Conservation (phyloP, 2,797 vertebrate genomes). For the Ctenosaura bakeri region DNA sequence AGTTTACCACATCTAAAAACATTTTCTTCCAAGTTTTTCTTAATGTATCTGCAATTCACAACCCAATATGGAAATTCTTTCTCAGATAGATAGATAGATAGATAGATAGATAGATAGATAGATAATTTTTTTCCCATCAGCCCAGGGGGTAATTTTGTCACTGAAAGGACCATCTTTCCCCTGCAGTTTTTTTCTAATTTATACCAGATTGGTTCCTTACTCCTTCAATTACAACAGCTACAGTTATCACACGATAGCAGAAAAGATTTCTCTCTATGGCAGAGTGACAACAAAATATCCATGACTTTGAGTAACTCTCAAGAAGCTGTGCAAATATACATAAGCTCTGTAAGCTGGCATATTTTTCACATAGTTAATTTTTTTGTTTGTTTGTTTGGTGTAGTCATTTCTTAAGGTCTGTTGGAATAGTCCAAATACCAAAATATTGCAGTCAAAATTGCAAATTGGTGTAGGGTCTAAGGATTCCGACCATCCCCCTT, state of each 20-base stretch:
- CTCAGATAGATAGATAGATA: too few species aligned
- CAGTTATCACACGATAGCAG: constrained; percentile 13
- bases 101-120: too few species aligned
- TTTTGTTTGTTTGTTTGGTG: neutral
- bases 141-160: too few species aligned
- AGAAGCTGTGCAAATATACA: neutral
- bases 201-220: neutral
- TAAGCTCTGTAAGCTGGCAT: neutral
- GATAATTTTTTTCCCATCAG: too few species aligned
- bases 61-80: neutral
- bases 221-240: neutral
- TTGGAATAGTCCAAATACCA: neutral
- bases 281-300: neutral
- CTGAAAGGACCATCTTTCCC: neutral
- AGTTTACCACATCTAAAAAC: neutral
- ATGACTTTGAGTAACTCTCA: neutral
- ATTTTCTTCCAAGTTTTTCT: neutral
- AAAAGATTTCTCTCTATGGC: neutral
- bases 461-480: neutral
- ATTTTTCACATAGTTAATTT: neutral
- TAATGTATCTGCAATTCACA: neutral
- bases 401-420: neutral
- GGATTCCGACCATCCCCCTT: neutral
- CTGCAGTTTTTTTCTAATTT: neutral
- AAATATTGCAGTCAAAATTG: neutral